phyloP scores from a whole-genome alignment of 2,113 vertebrate genomes.

The Strigops habroptila region DNA sequence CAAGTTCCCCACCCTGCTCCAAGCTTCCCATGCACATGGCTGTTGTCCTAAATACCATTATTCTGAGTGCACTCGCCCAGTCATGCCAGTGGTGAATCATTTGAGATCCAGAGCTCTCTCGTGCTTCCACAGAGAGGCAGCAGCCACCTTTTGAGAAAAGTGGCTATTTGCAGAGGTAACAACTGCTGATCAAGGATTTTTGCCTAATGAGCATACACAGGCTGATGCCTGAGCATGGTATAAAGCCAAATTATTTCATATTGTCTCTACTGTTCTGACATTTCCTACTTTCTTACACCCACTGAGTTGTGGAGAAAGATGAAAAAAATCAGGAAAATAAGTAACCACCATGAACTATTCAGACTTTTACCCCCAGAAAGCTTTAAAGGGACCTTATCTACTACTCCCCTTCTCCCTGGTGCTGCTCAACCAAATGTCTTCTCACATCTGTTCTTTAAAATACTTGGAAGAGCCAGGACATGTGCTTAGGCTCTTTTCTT shows the following conservation, averaged over 20 bases:
- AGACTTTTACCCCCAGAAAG: neutral
- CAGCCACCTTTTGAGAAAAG: neutral
- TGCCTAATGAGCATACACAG: neutral
- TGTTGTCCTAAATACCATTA: neutral
- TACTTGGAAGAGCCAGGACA: neutral
- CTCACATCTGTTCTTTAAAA: neutral
- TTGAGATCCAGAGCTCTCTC: neutral
- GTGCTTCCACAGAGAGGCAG: neutral
- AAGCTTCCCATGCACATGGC: neutral
- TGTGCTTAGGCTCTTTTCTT: rapidly evolving
- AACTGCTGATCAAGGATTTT: neutral
- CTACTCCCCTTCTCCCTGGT: neutral
- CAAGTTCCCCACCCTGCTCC: neutral
- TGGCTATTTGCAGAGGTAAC: neutral
- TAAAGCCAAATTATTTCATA: neutral
- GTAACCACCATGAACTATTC: neutral
- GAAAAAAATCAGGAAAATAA: neutral
- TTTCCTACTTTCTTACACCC: neutral
- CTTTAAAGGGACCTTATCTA: neutral
- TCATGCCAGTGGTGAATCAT: neutral
- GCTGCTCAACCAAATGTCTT: neutral
- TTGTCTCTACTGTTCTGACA: neutral
- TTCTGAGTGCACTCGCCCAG: neutral
- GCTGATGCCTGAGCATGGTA: neutral
- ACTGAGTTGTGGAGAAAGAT: neutral